Conservation (phyloP, 2,113 vertebrate genomes). For the Agelaius tricolor region DNA sequence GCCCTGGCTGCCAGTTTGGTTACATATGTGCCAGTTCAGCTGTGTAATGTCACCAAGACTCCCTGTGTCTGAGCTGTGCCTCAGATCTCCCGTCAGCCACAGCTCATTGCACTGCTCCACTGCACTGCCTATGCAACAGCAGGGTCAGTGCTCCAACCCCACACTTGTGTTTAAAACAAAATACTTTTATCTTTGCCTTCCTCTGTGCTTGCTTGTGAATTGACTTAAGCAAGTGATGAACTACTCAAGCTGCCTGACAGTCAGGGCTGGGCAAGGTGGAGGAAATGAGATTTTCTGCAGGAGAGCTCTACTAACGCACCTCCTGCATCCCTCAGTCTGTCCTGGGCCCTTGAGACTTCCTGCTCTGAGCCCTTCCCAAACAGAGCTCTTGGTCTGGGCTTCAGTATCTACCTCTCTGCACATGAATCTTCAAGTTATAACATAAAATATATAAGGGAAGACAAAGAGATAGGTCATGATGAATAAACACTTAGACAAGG, state of each 20-base stretch:
- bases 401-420: not conserved
- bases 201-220: not conserved
- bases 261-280: not conserved
- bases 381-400: not conserved
- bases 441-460: not conserved
- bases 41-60: not conserved
- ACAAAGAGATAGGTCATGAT: not conserved
- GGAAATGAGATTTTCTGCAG: not conserved
- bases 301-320: not conserved
- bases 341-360: not conserved
- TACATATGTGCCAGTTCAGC: not conserved
- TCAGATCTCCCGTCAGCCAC: not conserved
- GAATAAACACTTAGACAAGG: not conserved
- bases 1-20: not conserved
- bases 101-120: accelerated
- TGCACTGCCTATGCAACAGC: not conserved
- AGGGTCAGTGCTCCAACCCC: not conserved
- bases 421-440: not conserved
- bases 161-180: not conserved
- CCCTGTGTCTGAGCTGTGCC: not conserved
- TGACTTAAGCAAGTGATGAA: accelerated
- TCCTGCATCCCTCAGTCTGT: not conserved
- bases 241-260: not conserved
- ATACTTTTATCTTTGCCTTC: not conserved
- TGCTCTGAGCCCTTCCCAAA: not conserved